phyloP scores from a whole-genome alignment of 2,888 invertebrate genomes.

The Campoplex nolae region DNA sequence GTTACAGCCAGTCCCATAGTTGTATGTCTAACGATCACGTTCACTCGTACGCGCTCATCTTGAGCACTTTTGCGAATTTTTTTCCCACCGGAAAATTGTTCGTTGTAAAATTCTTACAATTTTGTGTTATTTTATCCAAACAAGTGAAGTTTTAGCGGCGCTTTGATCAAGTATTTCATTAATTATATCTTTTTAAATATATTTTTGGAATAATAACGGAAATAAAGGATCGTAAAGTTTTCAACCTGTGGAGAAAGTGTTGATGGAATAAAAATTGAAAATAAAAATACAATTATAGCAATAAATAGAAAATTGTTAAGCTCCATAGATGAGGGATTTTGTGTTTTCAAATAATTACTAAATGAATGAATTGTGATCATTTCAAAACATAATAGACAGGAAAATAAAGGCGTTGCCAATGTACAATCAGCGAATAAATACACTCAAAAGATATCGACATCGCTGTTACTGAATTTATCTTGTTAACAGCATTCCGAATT shows the following conservation, averaged over 20 bases:
- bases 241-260: background rate
- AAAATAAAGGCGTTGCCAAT: background rate
- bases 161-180: background rate
- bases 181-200: background rate
- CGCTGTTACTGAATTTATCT: background rate
- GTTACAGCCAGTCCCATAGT: slow-evolving; percentile 68
- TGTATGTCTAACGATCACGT: slow-evolving; percentile 66
- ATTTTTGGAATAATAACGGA: background rate
- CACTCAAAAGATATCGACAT: background rate
- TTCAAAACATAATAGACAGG: background rate
- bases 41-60: slow-evolving; percentile 52
- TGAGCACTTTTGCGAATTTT: slow-evolving; percentile 4
- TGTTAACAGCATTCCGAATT: background rate
- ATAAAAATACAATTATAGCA: background rate
- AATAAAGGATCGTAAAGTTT: background rate
- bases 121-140: background rate
- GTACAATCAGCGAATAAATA: background rate
- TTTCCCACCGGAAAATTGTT: background rate
- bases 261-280: background rate
- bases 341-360: background rate
- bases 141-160: slow-evolving; percentile 2
- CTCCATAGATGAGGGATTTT: background rate
- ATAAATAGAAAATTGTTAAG: background rate
- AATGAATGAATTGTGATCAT: background rate
- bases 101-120: background rate